Evolutionary conservation across 2,113 vertebrate species (phyloP), one percentile per base, ranked within the genome.

Genomic region (crab-eating macaque (Macaca fascicularis)): DNA sequence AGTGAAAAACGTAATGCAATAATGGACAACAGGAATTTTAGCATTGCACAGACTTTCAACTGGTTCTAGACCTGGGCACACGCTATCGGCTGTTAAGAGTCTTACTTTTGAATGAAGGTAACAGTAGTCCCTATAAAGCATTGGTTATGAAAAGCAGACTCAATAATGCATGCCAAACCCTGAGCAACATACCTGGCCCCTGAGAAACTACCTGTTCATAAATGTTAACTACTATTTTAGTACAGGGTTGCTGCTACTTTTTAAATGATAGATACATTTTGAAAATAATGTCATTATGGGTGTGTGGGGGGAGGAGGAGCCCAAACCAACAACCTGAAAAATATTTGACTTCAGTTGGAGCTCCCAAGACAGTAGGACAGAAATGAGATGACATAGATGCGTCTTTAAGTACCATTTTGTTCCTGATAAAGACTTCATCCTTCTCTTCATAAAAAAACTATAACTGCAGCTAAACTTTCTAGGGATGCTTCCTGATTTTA

Each of bases 271-370:
- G 13, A 4, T 32, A 20, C 40, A 64, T 82, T 72, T 74, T 48
- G 32, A 40, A 82, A 87, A 82, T 50, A 48, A 50, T 82, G 78
- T 9, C 52, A 52, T 74, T 48, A 48, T 25, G 35, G 40, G 9
- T 48, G 4, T 48, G 3, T 23, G 1, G 22, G 8, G 40, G 22
- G 6, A 5, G 8, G 70, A 22, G 40, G 12, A 14, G 14, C 2
- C 13, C 50, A 76, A 69, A 81, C 17, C 23, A 61, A 43, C 40
- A n/a, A 59, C 35, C 20, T 61, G 35, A 12, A 72, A 50, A 94
- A 89, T 50, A 82, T 11, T 48, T 74, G 30, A 59, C 8, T 72
- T 48, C 40, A 35, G 10, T 45, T 45, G 45, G 67, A 87, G 67
- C 4, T 50, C 9, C 5, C 14, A n/a, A 40, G 67, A 25, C n/a